These are phyloP conservation scores for Emys orbicularis DNA, from an alignment of 2,797 vertebrate genomes.

Conservation along the genomic window DNA sequence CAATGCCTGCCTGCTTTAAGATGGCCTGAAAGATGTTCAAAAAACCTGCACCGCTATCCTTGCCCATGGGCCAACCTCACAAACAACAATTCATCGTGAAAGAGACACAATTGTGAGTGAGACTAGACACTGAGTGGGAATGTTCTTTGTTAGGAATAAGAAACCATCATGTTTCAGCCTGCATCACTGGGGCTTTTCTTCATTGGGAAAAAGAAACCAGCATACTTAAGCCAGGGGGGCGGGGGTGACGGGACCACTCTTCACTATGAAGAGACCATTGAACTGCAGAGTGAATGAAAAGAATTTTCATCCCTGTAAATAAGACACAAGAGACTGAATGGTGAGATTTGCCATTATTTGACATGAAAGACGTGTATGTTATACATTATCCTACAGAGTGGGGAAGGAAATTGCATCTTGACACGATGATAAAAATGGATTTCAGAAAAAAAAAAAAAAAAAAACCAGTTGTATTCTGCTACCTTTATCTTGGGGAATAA, in stretches of 20 bases:
- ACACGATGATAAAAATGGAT: constrained; percentile 28
- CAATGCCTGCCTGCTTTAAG: not conserved
- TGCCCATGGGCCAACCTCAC: fast-evolving
- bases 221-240: not conserved
- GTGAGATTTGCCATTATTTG: not conserved
- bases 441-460: constrained; percentile 25
- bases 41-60: fast-evolving
- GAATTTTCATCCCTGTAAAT: not conserved
- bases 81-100: fast-evolving
- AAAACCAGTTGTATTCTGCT: not conserved
- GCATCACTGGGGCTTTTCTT: not conserved
- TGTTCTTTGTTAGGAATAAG: not conserved
- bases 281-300: not conserved
- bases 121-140: fast-evolving
- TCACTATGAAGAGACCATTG: not conserved
- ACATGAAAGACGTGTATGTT: fast-evolving
- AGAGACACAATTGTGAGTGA: fast-evolving
- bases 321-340: fast-evolving
- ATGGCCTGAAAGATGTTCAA: not conserved
- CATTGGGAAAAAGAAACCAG: not conserved
- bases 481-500: constrained; percentile 17
- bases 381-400: not conserved
- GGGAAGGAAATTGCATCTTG: constrained; percentile 17
- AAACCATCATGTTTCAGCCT: not conserved
- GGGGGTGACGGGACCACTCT: fast-evolving